Percentiles rank a stretch among this genome's conserved stretches.
phyloP scores from a whole-genome alignment of 2,888 invertebrate species.

The Emesis russula region DNA sequence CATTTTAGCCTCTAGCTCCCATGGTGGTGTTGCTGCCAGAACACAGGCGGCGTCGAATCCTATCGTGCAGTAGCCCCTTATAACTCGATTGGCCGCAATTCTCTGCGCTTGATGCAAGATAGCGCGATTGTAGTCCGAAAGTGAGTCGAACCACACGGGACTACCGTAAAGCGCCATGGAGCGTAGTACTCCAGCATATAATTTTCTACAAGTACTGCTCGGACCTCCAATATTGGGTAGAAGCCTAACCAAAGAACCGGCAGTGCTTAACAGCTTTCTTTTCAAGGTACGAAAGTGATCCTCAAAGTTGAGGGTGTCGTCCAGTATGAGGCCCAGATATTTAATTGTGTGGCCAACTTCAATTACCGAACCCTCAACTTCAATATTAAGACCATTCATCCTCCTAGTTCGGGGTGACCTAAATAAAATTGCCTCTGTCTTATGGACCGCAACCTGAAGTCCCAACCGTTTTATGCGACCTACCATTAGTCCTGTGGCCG shows the following conservation, averaged over 20 bases:
- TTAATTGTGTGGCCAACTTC: constrained; percentile 38
- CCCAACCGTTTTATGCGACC: constrained; percentile 18
- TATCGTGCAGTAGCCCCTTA: constrained; percentile 1
- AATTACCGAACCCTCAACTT: constrained; percentile 29
- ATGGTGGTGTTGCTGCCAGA: neutral
- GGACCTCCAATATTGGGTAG: neutral
- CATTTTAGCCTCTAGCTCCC: neutral
- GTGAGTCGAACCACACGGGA: neutral
- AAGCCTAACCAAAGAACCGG: neutral
- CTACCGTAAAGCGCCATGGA: neutral
- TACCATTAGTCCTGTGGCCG: neutral
- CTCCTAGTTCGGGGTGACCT: constrained; percentile 34
- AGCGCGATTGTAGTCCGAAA: neutral
- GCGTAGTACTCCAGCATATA: neutral
- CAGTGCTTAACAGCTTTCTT: neutral
- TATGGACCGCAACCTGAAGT: constrained; percentile 26
- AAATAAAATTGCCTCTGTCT: constrained; percentile 36
- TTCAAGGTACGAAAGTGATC: constrained; percentile 5
- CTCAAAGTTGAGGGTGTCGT: constrained; percentile 35
- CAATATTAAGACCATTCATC: constrained; percentile 35
- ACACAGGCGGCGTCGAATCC: neutral
- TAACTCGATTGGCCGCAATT: neutral
- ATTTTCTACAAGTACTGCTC: neutral
- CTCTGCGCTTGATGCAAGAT: neutral
- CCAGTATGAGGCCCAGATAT: constrained; percentile 53